These are phyloP conservation scores for Regulus satrapa DNA, from an alignment of 2,113 vertebrate genomes.

Conservation along the genomic window DNA sequence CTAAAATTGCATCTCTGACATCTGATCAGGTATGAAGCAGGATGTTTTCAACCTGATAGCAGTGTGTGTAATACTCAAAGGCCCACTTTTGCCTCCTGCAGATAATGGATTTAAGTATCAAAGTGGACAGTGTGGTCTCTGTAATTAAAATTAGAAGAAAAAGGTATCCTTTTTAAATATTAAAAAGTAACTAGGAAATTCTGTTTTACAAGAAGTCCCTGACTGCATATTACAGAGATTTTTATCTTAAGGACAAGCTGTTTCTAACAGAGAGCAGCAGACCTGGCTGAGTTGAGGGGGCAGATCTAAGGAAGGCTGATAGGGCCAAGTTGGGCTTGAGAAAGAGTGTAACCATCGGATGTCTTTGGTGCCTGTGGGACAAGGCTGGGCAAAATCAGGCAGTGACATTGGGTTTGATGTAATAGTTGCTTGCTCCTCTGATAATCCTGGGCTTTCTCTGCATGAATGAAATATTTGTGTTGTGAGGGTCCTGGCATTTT, in stretches of 20 bases:
- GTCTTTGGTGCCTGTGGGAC: neutral
- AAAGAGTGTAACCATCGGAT: neutral
- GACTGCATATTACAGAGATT: neutral
- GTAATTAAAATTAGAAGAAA: neutral
- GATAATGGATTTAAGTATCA: neutral
- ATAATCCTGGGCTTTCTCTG: neutral
- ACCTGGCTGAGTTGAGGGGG: neutral
- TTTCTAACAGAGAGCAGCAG: neutral
- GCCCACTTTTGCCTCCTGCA: neutral
- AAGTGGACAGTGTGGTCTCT: neutral
- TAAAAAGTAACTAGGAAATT: neutral
- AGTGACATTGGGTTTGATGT: neutral
- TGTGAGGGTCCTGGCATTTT: neutral
- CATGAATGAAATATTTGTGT: neutral
- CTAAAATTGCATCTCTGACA: neutral
- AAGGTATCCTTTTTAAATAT: neutral
- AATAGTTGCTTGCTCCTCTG: neutral
- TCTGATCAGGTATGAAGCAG: neutral
- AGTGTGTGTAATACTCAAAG: neutral
- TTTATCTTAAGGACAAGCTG: neutral
- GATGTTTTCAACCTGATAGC: constrained; percentile 1
- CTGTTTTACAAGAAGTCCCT: neutral
- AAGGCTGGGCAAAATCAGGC: neutral
- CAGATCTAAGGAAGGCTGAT: neutral
- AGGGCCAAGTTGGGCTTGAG: rapidly evolving